These are phyloP conservation scores for Heliconius himera DNA, from an alignment of 1,140 invertebrate species.

Conservation along the genomic window DNA sequence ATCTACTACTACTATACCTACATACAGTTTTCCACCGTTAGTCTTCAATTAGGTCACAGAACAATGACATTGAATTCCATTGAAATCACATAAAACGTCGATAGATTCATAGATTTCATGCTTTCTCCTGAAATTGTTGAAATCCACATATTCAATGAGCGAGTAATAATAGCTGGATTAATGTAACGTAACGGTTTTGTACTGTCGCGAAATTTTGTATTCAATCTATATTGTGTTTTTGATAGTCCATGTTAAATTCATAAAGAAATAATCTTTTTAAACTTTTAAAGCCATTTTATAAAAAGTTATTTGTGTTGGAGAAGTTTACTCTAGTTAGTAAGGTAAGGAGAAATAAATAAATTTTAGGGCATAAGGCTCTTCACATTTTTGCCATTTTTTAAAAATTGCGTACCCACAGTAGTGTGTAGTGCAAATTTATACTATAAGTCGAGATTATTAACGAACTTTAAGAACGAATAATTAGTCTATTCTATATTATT, in stretches of 20 bases:
- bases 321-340: no score
- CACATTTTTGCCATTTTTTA: no score
- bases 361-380: no score
- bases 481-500: no score
- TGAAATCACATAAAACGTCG: constrained; percentile 31
- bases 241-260: background rate
- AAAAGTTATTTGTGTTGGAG: no score
- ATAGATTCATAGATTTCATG: constrained; percentile 37
- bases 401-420: no score
- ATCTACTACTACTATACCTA: background rate
- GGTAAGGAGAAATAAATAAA: no score
- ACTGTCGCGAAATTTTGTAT: background rate
- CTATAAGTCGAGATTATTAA: no score
- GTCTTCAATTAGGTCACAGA: constrained; percentile 46
- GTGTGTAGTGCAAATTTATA: no score
- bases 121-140: constrained; percentile 54
- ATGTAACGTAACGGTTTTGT: constrained; percentile 46
- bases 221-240: background rate
- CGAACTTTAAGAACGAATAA: no score
- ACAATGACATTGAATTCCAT: constrained; percentile 40
- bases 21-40: constrained; percentile 39
- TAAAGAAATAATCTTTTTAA: background rate
- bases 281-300: no score
- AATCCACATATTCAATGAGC: constrained; percentile 35
- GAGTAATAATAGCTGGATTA: constrained; percentile 36